Evolutionary conservation across 2,113 vertebrate genomes (phyloP), one percentile per base, ranked within the genome.

Genomic region (Tor tambroides): DNA sequence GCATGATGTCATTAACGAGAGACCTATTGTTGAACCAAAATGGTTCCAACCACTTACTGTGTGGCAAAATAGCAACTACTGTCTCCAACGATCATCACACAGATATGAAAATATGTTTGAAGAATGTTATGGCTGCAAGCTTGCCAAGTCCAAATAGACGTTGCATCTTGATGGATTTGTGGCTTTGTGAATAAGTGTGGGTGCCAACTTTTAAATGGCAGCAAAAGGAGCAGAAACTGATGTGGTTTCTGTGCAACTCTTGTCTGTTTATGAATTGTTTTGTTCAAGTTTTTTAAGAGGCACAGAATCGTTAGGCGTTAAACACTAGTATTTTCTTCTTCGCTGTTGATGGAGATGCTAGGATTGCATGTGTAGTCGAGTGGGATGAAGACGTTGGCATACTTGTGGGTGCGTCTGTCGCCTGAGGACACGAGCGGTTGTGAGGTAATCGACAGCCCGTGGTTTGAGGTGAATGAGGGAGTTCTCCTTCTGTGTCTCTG

Each of bases 391-490:
- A 54, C 54, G 75, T 80, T 77, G 35, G 49, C 86, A 86, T 88
- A 92, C 92, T 85, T 91, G 21, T 87, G 86, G 71, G 90, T 85
- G 87, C 87, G 84, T 85, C 88, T 38, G 67, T 89, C 92, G 89
- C 88, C 87, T 88, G 79, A 46, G 88, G 93, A 89, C 26, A 87
- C 89, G 32, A 91, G 77, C 83, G 91, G 85, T 7, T 88, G 87
- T 43, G 12, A 4, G 51, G 85, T 94, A 90, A 92, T 90, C 86
- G 94, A 94, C 90, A 85, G 6, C 76, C 76, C 78, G 0, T 88
- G 54, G 86, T 90, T 90, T 87, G 90, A 90, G 72, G 88, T 84
- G 86, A 89, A 92, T 89, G 46, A 6, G 87, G 90, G 80, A 92
- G 90, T 38, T 84, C 74, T 86, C 67, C 28, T 43, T 67, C 46